These are phyloP conservation scores for Prenolepis imparis DNA, from an alignment of 2,888 invertebrate species.

Conservation along the genomic window DNA sequence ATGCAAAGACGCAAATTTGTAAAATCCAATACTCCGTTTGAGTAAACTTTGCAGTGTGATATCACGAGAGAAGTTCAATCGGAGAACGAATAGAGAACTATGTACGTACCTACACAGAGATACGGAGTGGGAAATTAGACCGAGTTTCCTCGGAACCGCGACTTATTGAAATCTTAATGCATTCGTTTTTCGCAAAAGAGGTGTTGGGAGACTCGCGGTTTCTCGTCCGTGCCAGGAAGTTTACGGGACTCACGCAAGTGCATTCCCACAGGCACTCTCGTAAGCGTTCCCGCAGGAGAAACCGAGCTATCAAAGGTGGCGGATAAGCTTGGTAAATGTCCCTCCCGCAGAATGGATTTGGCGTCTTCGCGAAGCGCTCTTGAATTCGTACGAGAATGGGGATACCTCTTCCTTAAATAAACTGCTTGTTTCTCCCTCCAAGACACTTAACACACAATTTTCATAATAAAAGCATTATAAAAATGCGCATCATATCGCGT, in stretches of 20 bases:
- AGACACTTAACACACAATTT: slow-evolving; percentile 28
- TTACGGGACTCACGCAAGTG: slow-evolving; percentile 32
- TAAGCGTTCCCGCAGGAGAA: slow-evolving; percentile 29
- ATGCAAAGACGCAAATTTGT: neutral
- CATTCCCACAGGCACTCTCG: slow-evolving; percentile 20
- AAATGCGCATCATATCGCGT: neutral
- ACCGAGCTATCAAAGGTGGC: slow-evolving; percentile 53
- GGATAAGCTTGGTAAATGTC: slow-evolving; percentile 42
- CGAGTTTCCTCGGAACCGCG: slow-evolving; percentile 12
- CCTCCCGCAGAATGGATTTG: neutral
- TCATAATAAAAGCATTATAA: neutral
- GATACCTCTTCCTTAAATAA: slow-evolving; percentile 3
- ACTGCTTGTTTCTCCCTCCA: neutral
- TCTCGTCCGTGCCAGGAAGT: slow-evolving; percentile 21
- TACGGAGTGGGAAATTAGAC: slow-evolving; percentile 18
- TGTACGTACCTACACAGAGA: neutral
- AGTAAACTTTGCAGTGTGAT: neutral
- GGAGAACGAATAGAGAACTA: neutral
- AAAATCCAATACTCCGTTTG: neutral
- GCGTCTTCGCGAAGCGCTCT: neutral
- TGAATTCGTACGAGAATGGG: neutral
- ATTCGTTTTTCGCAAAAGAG: slow-evolving; percentile 31
- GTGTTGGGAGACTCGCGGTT: slow-evolving; percentile 23
- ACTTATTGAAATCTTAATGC: slow-evolving; percentile 48
- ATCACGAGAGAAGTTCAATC: neutral